Evolutionary conservation across 1,140 invertebrate species (phyloP).

Genomic region (Zaprionus africanus): DNA sequence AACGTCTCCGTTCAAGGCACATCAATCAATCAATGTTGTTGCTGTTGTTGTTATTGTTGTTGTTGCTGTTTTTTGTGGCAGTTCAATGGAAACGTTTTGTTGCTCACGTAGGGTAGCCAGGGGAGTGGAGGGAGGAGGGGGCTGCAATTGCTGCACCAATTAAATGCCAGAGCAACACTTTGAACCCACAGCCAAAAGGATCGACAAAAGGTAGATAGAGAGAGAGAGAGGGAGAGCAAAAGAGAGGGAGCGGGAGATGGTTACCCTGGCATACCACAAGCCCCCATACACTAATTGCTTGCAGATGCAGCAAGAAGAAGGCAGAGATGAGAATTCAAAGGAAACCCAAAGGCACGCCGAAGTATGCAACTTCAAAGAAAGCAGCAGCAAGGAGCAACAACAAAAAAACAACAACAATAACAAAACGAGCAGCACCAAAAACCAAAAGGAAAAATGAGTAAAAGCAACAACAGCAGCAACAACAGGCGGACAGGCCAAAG

Average conservation of each 20-base stretch:
- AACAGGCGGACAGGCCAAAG: constrained; percentile 10
- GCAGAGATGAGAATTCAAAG: constrained; percentile 63
- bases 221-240: constrained; percentile 35
- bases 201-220: constrained; percentile 18
- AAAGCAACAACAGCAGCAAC: constrained; percentile 10
- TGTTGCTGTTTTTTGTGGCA: constrained; percentile 46
- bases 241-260: neutral
- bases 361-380: constrained; percentile 81
- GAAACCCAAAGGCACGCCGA: constrained; percentile 78
- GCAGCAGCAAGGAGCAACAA: too few species aligned
- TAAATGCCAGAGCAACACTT: constrained; percentile 80
- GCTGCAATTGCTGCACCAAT: constrained; percentile 78
- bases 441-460: constrained; percentile 25
- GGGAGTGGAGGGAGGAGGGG: constrained; percentile 14
- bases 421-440: constrained; percentile 35
- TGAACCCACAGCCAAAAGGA: constrained; percentile 57
- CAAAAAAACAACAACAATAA: constrained; percentile 27
- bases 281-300: constrained; percentile 78
- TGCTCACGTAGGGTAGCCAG: neutral
- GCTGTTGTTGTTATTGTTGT: constrained; percentile 27
- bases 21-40: constrained; percentile 74
- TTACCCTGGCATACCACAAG: constrained; percentile 52
- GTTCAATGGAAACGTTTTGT: constrained; percentile 73
- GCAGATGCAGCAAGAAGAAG: constrained; percentile 58
- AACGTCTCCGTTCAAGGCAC: constrained; percentile 51